phyloP scores from a whole-genome alignment of 92 coral and sea anemone species.

The Porites cylindrica region DNA sequence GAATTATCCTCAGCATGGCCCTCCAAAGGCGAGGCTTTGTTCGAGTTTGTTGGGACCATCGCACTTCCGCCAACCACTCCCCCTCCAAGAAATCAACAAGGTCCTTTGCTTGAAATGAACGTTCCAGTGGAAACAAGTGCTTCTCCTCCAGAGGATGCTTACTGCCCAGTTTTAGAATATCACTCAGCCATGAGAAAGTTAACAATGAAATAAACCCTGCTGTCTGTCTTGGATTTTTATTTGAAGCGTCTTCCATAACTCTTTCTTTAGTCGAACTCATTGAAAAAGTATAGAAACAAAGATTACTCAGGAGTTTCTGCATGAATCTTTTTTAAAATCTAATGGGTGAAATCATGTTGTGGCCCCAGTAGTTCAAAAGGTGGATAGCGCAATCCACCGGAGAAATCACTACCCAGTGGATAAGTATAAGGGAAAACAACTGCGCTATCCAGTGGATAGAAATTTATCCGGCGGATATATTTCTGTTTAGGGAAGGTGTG shows the following conservation, averaged over 20 bases:
- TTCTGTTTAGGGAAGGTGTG: no score
- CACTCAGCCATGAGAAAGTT: constrained; percentile 34
- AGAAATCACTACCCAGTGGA: no score
- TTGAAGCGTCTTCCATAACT: not conserved
- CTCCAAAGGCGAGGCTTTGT: constrained; percentile 38
- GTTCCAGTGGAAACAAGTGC: not conserved
- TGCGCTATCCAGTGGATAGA: no score
- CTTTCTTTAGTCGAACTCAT: no score
- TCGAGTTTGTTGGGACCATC: not conserved
- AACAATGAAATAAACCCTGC: constrained; percentile 19
- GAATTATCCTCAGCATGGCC: constrained; percentile 23
- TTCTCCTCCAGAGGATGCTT: constrained; percentile 31
- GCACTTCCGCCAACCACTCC: constrained; percentile 31
- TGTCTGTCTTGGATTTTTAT: constrained; percentile 3
- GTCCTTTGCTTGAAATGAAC: not conserved
- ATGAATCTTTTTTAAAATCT: no score
- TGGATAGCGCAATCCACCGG: no score
- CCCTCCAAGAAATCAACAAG: constrained; percentile 10
- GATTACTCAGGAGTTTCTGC: no score
- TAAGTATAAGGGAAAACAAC: no score
- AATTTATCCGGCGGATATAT: no score
- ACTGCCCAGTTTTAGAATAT: constrained; percentile 22
- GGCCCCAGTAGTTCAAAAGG: no score
- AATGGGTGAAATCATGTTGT: no score
- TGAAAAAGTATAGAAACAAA: no score